Base-by-base conservation (phyloP, 2,113 vertebrate genomes). In the Crypturellus undulatus region DNA sequence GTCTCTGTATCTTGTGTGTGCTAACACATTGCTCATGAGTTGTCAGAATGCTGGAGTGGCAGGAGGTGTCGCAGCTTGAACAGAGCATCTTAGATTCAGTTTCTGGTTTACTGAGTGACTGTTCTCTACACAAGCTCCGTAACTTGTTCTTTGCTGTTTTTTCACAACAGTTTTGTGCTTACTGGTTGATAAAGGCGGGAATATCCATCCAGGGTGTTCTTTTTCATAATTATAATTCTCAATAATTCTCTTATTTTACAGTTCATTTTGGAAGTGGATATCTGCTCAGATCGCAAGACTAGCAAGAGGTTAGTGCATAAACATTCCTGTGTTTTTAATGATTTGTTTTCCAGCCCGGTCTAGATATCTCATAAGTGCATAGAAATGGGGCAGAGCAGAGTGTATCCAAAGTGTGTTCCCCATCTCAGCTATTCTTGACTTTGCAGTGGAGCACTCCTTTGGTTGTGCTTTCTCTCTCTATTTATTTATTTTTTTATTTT, bases 231-330 rank as follows among this genome's bases (percentile, higher is more conserved):
- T 19, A 26, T 24, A 18, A 21, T 6, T 32, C 24, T 52, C 93
- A 43, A 45, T 47, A 3, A 69, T 51, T 96, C 34, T 97, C 79
- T 90, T 70, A 60, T 87, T 73, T 92, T 94, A 63, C 95, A 98
- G 98, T 97, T 98, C 97, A 2, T 96, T 98, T 95, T 98, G 98
- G 98, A 97, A 56, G 97, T 97, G 98, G 97, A 81, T 98, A 75
- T 96, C 97, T 92, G 71, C 96, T 93, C 97, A 97, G 84, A 68
- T 98, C 93, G 79, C 96, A 95, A 96, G 97, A 88, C 89, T 98
- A 94, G 13, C 96, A 30, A 97, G 97, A 98, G 98, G 98, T 98
- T 25, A 95, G 98, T 97, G 86, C 60, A 82, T 81, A 87, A 92
- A 70, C 16, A 5, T 69, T 54, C 75, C 89, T 94, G 3, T 7